phyloP scores from a whole-genome alignment of 2,888 invertebrate genomes.

The Drosophila mimetica region DNA sequence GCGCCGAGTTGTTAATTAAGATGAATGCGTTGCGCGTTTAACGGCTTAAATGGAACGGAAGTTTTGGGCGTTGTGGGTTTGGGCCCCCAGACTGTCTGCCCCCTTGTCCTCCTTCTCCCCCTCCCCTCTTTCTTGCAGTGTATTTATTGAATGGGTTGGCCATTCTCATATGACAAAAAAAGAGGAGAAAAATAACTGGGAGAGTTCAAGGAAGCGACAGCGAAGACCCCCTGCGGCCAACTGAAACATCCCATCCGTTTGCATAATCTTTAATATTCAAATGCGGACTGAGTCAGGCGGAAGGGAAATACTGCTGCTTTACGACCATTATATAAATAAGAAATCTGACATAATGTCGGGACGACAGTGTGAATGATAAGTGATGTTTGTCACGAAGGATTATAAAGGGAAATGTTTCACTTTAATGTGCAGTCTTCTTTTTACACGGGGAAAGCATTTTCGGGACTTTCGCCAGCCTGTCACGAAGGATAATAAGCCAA shows the following conservation, averaged over 20 bases:
- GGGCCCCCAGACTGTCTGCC: slow-evolving; percentile 3
- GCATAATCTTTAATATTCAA: slow-evolving; percentile 73
- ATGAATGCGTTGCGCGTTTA: slow-evolving; percentile 74
- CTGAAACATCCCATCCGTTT: slow-evolving; percentile 32
- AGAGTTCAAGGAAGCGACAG: slow-evolving; percentile 23
- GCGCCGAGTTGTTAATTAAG: slow-evolving; percentile 60
- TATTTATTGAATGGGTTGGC: slow-evolving; percentile 28
- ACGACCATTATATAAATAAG: slow-evolving; percentile 43
- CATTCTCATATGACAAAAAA: slow-evolving; percentile 48
- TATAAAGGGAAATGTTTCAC: slow-evolving; percentile 35
- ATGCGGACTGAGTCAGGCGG: slow-evolving; percentile 42
- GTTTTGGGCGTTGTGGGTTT: slow-evolving; percentile 43
- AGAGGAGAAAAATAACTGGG: slow-evolving; percentile 9
- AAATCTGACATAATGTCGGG: slow-evolving; percentile 52
- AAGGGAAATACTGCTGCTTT: slow-evolving; percentile 34
- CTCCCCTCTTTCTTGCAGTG: slow-evolving; percentile 36
- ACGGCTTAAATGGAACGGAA: slow-evolving; percentile 73
- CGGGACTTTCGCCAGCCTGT: slow-evolving; percentile 32
- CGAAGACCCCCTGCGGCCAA: slow-evolving; percentile 41
- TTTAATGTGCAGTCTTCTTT: slow-evolving; percentile 14
- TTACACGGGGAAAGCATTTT: slow-evolving; percentile 1
- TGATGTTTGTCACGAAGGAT: slow-evolving; percentile 44
- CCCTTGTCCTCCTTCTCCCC: neutral
- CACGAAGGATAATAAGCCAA: slow-evolving; percentile 38
- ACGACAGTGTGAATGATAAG: slow-evolving; percentile 47